Conservation (phyloP, 2,113 vertebrate species). For the Elanoides forficatus region DNA sequence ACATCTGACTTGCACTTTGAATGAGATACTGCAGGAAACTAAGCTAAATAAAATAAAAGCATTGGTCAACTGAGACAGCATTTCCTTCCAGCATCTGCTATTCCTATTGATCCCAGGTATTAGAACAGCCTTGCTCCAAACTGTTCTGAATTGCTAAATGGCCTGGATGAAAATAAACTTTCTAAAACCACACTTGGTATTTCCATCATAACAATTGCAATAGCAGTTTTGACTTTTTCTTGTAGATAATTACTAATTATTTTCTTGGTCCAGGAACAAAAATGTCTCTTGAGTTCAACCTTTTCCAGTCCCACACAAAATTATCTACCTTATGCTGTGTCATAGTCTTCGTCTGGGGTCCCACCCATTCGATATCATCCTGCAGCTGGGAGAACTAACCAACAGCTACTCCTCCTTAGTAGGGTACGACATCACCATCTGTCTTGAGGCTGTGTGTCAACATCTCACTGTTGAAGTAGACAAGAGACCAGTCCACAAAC, state of each 20-base stretch:
- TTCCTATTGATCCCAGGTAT: not conserved
- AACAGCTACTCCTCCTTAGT: not conserved
- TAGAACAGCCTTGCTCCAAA: not conserved
- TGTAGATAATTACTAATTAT: not conserved
- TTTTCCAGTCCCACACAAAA: not conserved
- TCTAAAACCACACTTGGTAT: not conserved
- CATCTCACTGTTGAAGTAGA: not conserved
- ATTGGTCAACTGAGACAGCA: not conserved
- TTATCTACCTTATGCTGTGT: not conserved
- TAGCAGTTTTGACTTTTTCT: not conserved
- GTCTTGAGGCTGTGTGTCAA: not conserved
- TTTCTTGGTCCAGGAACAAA: not conserved
- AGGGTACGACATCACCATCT: not conserved
- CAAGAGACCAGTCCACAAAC: not conserved
- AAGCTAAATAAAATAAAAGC: not conserved
- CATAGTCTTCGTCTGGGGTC: not conserved
- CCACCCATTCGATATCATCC: not conserved
- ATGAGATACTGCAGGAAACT: not conserved
- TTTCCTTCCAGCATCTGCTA: not conserved
- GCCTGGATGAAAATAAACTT: not conserved
- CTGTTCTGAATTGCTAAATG: not conserved
- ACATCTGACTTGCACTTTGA: not conserved
- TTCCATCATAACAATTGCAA: not conserved
- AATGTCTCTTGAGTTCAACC: not conserved
- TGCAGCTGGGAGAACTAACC: not conserved